Conservation (phyloP, 2,797 vertebrate species). For the Tiaroga cobitis region DNA sequence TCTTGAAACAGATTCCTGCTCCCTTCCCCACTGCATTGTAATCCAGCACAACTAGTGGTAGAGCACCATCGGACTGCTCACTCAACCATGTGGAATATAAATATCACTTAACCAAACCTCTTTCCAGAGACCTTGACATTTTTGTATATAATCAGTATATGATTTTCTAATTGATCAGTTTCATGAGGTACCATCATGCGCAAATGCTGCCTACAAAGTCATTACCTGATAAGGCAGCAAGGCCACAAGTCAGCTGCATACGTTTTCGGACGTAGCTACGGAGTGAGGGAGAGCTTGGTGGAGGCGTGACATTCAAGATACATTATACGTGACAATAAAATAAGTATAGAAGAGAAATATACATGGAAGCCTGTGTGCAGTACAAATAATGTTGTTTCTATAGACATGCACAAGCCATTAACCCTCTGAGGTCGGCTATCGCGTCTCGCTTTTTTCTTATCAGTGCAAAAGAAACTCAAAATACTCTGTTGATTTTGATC, state of each 20-base stretch:
- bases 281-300: neutral
- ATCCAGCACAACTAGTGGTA: neutral
- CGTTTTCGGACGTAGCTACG: neutral
- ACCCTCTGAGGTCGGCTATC: too few relatives aligned
- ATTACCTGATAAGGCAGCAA: too few relatives aligned
- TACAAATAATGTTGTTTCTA: neutral
- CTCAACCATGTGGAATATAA: neutral
- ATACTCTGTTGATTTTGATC: too few relatives aligned
- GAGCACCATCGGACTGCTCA: neutral
- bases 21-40: neutral
- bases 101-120: neutral
- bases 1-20: neutral
- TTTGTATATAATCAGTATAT: neutral
- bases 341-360: neutral
- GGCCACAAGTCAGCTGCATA: neutral
- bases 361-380: neutral
- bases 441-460: too few relatives aligned
- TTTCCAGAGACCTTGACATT: neutral
- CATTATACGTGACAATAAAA: neutral
- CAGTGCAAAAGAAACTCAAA: too few relatives aligned
- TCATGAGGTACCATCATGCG: too few relatives aligned
- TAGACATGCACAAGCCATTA: slow-evolving; percentile 9
- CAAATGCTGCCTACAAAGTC: too few relatives aligned
- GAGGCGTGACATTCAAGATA: neutral
- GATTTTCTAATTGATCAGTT: neutral